Evolutionary conservation across 2,888 invertebrate genomes (phyloP).

Genomic region (Sarcophaga carnaria): DNA sequence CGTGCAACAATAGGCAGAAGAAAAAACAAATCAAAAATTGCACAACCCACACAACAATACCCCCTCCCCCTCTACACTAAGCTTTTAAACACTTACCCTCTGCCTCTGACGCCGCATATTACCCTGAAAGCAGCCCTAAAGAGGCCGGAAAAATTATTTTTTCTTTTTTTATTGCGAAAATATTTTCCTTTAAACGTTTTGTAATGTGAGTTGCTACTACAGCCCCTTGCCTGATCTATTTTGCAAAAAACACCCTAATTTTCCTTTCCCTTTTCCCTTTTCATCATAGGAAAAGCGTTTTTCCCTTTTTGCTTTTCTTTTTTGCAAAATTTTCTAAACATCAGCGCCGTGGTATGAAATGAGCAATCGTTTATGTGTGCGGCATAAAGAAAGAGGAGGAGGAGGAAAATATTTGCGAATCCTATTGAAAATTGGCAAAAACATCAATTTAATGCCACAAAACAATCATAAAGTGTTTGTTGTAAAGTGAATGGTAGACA

Average conservation of each 20-base stretch:
- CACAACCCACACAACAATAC: conserved; percentile 17
- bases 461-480: conserved; percentile 80
- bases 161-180: conserved; percentile 30
- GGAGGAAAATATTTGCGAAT: conserved; percentile 75
- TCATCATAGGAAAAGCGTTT: conserved; percentile 45
- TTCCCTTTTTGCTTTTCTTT: conserved; percentile 38
- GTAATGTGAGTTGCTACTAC: conserved; percentile 20
- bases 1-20: conserved; percentile 13
- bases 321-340: not conserved
- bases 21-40: conserved; percentile 69
- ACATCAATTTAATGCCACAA: conserved; percentile 81
- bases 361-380: conserved; percentile 69
- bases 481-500: conserved; percentile 27
- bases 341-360: conserved; percentile 70
- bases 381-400: not conserved
- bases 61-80: too few relatives aligned
- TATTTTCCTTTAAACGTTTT: conserved; percentile 49
- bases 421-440: conserved; percentile 81
- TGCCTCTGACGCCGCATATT: not conserved
- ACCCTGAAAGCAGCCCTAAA: not conserved
- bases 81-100: conserved; percentile 14
- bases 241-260: conserved; percentile 61
- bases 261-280: not conserved
- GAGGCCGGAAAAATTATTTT: conserved; percentile 37
- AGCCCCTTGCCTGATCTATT: conserved; percentile 29